Conservation (phyloP, 2,888 invertebrate species). For the Lepeophtheirus nordmannii region DNA sequence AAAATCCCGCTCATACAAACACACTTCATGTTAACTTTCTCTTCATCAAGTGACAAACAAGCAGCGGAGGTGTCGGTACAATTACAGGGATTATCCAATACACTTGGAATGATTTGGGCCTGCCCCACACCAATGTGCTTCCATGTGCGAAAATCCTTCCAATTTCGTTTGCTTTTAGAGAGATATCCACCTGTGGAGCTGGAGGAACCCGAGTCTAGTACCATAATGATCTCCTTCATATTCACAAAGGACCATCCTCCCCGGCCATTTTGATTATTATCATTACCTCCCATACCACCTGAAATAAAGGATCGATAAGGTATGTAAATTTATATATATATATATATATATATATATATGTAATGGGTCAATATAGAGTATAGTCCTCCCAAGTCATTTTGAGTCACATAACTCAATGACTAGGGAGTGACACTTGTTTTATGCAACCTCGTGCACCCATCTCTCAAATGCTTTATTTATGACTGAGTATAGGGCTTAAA, state of each 20-base stretch:
- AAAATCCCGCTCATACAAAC: constrained; percentile 18
- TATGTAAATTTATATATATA: neutral
- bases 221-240: constrained; percentile 14
- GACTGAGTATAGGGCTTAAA: too few relatives aligned
- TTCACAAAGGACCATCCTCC: constrained; percentile 30
- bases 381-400: too few relatives aligned
- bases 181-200: neutral
- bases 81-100: constrained; percentile 3
- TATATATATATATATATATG: neutral
- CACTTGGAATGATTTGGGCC: neutral
- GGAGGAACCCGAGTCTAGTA: neutral
- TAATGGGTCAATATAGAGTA: too few relatives aligned
- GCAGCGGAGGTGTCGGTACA: constrained; percentile 3
- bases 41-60: constrained; percentile 10
- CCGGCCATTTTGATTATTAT: constrained; percentile 31
- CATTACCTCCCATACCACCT: constrained; percentile 20
- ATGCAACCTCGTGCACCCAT: too few relatives aligned
- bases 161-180: neutral
- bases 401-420: too few relatives aligned
- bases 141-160: neutral
- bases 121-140: neutral
- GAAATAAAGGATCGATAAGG: neutral
- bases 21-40: neutral
- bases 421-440: too few relatives aligned
- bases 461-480: too few relatives aligned